Evolutionary conservation across 2,888 invertebrate genomes (phyloP).

Genomic region (Mesorhabditis spiculigera): DNA sequence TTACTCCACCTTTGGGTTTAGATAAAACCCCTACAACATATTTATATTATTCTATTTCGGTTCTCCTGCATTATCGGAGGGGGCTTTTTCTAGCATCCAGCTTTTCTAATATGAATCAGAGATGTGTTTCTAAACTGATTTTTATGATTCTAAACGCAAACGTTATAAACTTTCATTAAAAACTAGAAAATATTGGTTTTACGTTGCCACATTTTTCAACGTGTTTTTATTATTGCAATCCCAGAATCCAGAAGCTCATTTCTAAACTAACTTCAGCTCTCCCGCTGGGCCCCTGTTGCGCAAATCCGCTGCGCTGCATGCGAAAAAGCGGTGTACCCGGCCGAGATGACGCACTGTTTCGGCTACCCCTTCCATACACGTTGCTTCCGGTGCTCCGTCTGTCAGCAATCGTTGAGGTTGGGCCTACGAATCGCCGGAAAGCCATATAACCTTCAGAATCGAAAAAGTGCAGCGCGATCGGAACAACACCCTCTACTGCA

Average conservation of each 20-base stretch:
- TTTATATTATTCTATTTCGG: too few relatives aligned
- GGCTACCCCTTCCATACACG: conserved; percentile 37
- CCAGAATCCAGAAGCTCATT: not conserved
- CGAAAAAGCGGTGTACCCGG: conserved; percentile 35
- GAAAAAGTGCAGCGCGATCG: conserved; percentile 33
- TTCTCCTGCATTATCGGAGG: too few relatives aligned
- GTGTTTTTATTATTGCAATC: too few relatives aligned
- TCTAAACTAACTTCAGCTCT: not conserved
- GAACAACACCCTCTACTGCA: conserved; percentile 27
- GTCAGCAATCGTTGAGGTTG: conserved; percentile 41
- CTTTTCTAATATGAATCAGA: too few relatives aligned
- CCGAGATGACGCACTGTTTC: conserved; percentile 44
- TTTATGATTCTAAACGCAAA: too few relatives aligned
- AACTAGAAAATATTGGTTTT: too few relatives aligned
- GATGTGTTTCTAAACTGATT: too few relatives aligned
- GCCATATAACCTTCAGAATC: conserved; percentile 22
- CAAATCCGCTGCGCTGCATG: conserved; percentile 37
- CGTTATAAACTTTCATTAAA: too few relatives aligned
- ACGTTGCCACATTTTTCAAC: too few relatives aligned
- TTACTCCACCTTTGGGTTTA: too few relatives aligned
- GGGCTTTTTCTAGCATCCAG: too few relatives aligned
- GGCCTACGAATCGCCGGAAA: not conserved
- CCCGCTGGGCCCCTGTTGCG: not conserved
- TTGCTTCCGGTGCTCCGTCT: conserved; percentile 42
- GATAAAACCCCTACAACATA: too few relatives aligned